These are phyloP conservation scores for Capreolus pygargus DNA, from an alignment of 2,113 vertebrate genomes.

Conservation along the genomic window DNA sequence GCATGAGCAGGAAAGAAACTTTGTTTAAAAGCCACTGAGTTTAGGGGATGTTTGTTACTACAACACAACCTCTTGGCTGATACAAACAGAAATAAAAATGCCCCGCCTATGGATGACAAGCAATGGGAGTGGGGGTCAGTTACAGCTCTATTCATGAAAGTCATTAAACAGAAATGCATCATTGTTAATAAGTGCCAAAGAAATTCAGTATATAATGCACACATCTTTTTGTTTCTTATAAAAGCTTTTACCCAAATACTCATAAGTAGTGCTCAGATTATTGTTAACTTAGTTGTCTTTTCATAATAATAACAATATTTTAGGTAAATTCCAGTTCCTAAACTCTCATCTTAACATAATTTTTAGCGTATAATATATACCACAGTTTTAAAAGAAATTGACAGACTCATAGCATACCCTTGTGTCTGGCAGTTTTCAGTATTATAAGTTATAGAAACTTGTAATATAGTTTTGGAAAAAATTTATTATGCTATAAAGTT, in stretches of 20 bases:
- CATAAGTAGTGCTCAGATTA: background rate
- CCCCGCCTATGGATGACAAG: rapidly evolving
- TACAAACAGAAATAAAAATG: background rate
- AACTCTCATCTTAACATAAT: background rate
- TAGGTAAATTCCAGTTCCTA: background rate
- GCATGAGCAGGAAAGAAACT: background rate
- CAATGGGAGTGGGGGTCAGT: background rate
- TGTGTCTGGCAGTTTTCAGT: background rate
- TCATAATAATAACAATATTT: background rate
- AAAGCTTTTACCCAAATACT: background rate
- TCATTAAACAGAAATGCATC: background rate
- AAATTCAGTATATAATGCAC: background rate
- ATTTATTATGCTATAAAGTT: background rate
- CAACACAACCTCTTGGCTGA: background rate
- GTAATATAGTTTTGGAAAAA: background rate
- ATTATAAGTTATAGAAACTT: background rate
- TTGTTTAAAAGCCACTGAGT: background rate
- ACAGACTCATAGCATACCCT: background rate
- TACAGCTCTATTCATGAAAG: background rate
- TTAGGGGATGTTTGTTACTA: background rate
- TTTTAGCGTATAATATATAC: background rate
- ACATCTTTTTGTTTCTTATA: background rate
- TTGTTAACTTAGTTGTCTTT: background rate
- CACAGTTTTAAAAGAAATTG: background rate
- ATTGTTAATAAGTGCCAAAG: background rate